A percentile compares a stretch with the other conserved stretches of the same genome.
phyloP scores from a whole-genome alignment of 2,888 invertebrate genomes.

The Hydrotaea cyrtoneurina region DNA sequence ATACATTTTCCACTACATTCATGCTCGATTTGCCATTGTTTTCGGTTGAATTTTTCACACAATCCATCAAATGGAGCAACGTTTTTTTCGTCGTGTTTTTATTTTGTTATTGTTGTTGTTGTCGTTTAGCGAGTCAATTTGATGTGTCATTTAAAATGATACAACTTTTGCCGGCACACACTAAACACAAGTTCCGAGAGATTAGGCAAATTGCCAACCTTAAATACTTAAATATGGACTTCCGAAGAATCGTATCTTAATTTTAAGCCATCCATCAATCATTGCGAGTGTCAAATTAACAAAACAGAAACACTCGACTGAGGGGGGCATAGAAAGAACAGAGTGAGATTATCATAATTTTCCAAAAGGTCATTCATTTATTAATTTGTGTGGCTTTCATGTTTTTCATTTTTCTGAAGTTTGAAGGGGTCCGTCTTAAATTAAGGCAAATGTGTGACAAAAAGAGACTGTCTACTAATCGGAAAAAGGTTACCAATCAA shows the following conservation, averaged over 20 bases:
- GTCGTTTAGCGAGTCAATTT: background rate
- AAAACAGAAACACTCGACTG: no score
- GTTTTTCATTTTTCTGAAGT: no score
- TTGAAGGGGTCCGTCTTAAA: background rate
- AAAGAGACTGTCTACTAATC: background rate
- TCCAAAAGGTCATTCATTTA: background rate
- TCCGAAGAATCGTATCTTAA: background rate
- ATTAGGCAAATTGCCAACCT: background rate
- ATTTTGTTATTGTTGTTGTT: no score
- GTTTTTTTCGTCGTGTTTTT: background rate
- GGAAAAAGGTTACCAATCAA: no score
- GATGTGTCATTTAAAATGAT: background rate
- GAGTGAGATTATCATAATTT: background rate
- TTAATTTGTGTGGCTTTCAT: background rate
- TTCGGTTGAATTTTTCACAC: background rate
- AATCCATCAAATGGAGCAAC: background rate
- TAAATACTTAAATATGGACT: slow-evolving; percentile 3
- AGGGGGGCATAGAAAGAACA: background rate
- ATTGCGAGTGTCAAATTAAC: background rate
- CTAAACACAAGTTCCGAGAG: background rate
- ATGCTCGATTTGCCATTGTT: no score
- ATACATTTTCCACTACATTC: no score
- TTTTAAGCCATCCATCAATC: background rate
- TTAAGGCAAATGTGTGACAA: no score
- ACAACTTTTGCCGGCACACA: background rate